Percentiles rank a stretch among this genome's conserved stretches.
These are phyloP conservation scores for Babylonia areolata DNA, from an alignment of 1,140 invertebrate species.

Conservation along the genomic window DNA sequence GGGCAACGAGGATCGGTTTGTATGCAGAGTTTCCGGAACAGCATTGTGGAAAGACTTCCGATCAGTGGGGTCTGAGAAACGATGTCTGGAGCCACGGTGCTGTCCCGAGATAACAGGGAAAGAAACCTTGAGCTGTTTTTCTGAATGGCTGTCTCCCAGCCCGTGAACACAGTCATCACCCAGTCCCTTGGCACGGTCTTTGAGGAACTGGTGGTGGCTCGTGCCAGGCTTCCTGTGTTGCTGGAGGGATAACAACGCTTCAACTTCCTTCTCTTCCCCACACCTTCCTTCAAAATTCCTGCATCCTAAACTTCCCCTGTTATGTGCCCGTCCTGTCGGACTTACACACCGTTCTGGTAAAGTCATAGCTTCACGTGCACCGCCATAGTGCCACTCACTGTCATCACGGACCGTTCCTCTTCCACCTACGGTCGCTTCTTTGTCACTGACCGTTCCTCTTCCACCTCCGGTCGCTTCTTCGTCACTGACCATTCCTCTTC, in stretches of 20 bases:
- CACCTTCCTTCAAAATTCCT: neutral
- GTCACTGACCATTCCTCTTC: too few relatives aligned
- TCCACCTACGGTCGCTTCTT: neutral
- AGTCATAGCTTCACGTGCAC: neutral
- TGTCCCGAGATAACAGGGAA: neutral
- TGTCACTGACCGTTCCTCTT: too few relatives aligned
- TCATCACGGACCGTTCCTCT: neutral
- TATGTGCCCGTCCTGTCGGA: neutral
- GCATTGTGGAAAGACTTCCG: neutral
- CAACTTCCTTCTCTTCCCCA: neutral
- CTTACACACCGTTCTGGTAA: neutral
- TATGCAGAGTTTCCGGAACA: neutral
- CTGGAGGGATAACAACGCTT: neutral
- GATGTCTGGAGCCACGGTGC: neutral
- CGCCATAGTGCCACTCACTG: neutral
- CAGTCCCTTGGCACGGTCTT: neutral
- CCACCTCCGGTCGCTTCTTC: too few relatives aligned
- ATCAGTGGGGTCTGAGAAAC: slow-evolving; percentile 2
- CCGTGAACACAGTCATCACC: neutral
- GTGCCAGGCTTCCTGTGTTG: neutral
- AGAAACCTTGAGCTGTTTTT: neutral
- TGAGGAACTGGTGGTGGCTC: neutral
- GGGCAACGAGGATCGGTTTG: neutral
- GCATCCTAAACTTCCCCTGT: neutral
- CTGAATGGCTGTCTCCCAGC: neutral